phyloP scores from a whole-genome alignment of 2,797 vertebrate genomes.

The Ctenopoma multispine region DNA sequence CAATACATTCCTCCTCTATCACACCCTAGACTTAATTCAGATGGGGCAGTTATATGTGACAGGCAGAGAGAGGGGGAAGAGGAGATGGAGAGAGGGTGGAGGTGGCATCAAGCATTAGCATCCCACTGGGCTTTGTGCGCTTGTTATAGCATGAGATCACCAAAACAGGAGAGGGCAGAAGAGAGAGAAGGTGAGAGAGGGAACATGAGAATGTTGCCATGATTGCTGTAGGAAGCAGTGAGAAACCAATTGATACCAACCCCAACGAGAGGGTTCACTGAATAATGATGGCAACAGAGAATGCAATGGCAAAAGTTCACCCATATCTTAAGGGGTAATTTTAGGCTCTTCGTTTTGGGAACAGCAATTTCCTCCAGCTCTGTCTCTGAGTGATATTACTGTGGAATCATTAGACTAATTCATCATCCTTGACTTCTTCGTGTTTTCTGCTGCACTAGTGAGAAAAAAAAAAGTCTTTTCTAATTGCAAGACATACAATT shows the following conservation, averaged over 20 bases:
- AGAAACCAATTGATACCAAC: conserved; percentile 54
- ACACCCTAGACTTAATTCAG: conserved; percentile 64
- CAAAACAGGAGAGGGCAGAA: conserved; percentile 69
- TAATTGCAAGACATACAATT: conserved; percentile 79
- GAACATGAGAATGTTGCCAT: conserved; percentile 48
- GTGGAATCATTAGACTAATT: conserved; percentile 83
- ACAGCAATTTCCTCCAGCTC: conserved; percentile 80
- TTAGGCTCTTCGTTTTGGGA: conserved; percentile 77
- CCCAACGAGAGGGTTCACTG: conserved; percentile 62
- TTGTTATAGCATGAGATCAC: conserved; percentile 83
- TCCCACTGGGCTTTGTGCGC: conserved; percentile 78
- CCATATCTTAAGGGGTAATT: conserved; percentile 76
- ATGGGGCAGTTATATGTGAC: conserved; percentile 78
- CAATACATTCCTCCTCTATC: conserved; percentile 56
- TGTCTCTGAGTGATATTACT: conserved; percentile 78
- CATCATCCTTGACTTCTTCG: conserved; percentile 79
- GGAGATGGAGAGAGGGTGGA: conserved; percentile 34
- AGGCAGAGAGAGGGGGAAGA: conserved; percentile 53
- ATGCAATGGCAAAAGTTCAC: conserved; percentile 76
- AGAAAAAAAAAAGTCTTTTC: conserved; percentile 59
- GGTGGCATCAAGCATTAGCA: conserved; percentile 67
- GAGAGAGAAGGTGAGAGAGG: conserved; percentile 59
- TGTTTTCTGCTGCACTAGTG: conserved; percentile 76
- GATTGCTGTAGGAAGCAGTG: conserved; percentile 38
- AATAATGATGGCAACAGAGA: conserved; percentile 67